Base-by-base conservation (phyloP, 2,113 vertebrate species). In the Pipa parva region DNA sequence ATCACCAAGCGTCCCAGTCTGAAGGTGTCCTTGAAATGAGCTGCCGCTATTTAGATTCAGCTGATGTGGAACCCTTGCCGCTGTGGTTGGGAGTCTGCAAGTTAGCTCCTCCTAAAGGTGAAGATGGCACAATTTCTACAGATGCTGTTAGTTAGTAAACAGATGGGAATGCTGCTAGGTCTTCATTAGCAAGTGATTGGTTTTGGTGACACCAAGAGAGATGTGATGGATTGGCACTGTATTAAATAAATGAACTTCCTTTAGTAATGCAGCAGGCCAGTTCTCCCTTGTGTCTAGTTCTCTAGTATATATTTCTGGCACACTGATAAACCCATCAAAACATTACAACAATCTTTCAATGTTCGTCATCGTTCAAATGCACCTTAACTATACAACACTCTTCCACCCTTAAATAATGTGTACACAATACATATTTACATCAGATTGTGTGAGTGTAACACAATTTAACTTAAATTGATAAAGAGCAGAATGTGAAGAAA, bases 21-120 rank as follows among this genome's bases (percentile, higher is more conserved):
- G 31, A 70, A 70, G 66, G 66, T 70, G 58, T 70, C 66, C 66
- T 70, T 70, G 66, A 21, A 17, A 61, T 70, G 25, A 45, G 29
- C 33, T 24, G 42, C 20, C 24, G 54, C 48, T 11, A 39, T 15
- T 54, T 45, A 61, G 48, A 54, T 24, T 20, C 29, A 51, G 26
- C 6, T 24, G 27, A 27, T 8, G 45, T 13, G 8, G 18, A 45
- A 52, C 60, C 24, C n/a, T 42, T 22, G 33, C 18, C 48, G 60
- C 8, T 29, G 49, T 70, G 37, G 49, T 21, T 22, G 6, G 28
- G 12, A 28, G 18, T 54, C 48, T 7, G 26, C 24, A 12, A 37
- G 20, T 37, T 39, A 22, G 22, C 20, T 24, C n/a, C 57, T 29
- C n/a, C 12, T 42, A 18, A n/a, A 26, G 33, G 31, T 42, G 28